Evolutionary conservation across 2,888 invertebrate species (phyloP), one percentile per base, ranked within the genome.

Genomic region (Xestia c-nigrum): DNA sequence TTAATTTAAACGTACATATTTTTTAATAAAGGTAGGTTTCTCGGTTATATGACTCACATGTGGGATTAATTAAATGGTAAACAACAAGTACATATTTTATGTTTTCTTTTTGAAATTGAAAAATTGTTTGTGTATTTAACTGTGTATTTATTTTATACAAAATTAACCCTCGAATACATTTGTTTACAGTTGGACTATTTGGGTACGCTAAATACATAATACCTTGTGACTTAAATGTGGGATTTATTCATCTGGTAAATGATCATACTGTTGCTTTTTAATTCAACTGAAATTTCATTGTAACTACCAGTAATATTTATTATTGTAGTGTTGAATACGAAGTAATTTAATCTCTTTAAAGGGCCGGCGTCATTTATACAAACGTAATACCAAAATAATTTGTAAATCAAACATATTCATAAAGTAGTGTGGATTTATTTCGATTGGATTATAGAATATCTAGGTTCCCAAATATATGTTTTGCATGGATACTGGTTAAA

Each of bases 11-110:
- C 9, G 6, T 3, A 14, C 12, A n/a, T n/a, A 14, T 46, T 72
- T 73, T 66, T 52, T 38, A 71, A 38, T 38, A 76, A 21, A 47
- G 16, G 19, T 47, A 31, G n/a, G n/a, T n/a, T n/a, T 59, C 40
- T 3, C 55, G 50, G 31, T 76, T 43, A 50, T 59, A 65, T 38
- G 16, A 61, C 5, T 50, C 72, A 10, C 19, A 9, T 50, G 14
- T 59, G n/a, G 12, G 5, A 59, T 46, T 59, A 19, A 61, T 46
- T 43, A 31, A 10, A 47, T 4, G 43, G 19, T 10, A 64, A 47
- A 78, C 40, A 50, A 31, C 19, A 10, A 40, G 21, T 46, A 47
- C 5, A 66, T 59, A 47, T 40, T 16, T 24, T 24, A 52, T 46
- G 24, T 50, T 46, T 76, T 24, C 14, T 16, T 10, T 38, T 50